Conservation (phyloP, 1,140 invertebrate genomes). For the Temnothorax longispinosus region DNA sequence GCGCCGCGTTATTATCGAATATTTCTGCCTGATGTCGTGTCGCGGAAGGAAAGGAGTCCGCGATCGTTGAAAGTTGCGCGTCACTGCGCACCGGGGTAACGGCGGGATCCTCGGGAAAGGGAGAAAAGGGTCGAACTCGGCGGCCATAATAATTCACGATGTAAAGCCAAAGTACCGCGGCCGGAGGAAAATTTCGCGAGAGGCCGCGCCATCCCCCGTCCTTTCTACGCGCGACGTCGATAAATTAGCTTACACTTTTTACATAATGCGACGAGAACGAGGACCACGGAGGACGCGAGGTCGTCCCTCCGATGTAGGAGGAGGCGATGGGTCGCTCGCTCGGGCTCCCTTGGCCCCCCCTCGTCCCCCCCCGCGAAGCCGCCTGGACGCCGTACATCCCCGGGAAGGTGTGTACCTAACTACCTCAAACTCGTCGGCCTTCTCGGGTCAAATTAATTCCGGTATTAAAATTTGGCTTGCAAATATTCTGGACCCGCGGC, state of each 20-base stretch:
- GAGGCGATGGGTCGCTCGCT: constrained; percentile 17
- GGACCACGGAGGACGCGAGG: constrained; percentile 49
- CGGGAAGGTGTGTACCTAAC: constrained; percentile 69
- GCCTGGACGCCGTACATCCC: constrained; percentile 12
- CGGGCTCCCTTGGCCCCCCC: not conserved
- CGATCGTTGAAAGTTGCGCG: constrained; percentile 29
- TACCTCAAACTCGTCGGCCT: constrained; percentile 81
- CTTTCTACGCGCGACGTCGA: constrained; percentile 68
- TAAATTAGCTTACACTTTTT: constrained; percentile 79
- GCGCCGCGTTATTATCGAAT: not conserved
- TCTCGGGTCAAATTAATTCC: constrained; percentile 86
- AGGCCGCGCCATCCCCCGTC: constrained; percentile 29
- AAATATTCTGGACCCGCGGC: constrained; percentile 85
- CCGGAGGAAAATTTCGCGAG: constrained; percentile 70
- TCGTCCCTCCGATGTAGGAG: constrained; percentile 25
- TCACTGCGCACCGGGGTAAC: constrained; percentile 44
- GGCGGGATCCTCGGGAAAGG: constrained; percentile 65
- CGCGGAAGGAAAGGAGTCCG: not conserved
- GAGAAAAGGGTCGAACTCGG: constrained; percentile 66
- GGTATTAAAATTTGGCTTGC: constrained; percentile 87
- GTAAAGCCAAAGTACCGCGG: constrained; percentile 82
- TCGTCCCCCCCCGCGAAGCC: not conserved
- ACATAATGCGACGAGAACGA: constrained; percentile 73
- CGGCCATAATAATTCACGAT: constrained; percentile 83
- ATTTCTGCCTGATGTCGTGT: not conserved